Evolutionary conservation across 2,888 invertebrate genomes (phyloP), one percentile per base, ranked within the genome.

Genomic region (Ormyrus pomaceus): DNA sequence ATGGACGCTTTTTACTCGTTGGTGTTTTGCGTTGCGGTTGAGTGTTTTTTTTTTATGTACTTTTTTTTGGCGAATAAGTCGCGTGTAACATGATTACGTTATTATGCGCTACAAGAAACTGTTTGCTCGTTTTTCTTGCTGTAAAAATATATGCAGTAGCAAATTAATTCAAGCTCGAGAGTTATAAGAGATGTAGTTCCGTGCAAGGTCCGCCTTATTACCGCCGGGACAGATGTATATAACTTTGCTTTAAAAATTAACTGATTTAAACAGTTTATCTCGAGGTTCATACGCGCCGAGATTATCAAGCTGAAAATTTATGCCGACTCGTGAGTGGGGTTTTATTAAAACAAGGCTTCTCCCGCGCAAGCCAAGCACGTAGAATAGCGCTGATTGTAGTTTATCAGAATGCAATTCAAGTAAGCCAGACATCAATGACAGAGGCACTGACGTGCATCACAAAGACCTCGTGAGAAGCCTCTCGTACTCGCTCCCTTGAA

Each of bases 321-420:
- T 64, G 64, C 13, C 13, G 10, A n/a, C 34, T 70, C 77, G 77
- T 77, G 77, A 77, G 64, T 2, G 19, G 70, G 70, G 53, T 70
- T 75, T 77, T 46, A 51, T 53, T 48, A 64, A 77, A 64, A 13
- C 64, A 4, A 61, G 19, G 10, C 7, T 66, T 55, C 13, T 19
- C 19, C 50, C 46, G 46, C 13, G 34, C 46, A 48, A 19, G 56
- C 34, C 34, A 13, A 48, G 64, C 48, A 46, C 46, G 10, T 6
- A 68, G n/a, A 55, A 59, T 45, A 64, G 55, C 65, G 48, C 51
- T 51, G 53, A 68, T 74, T 74, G 45, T 13, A 5, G n/a, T 4
- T 13, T 51, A 66, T 70, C 9, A 48, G 46, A 62, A 62, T 66
- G 71, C 59, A 0, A 34, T 48, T 6, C 58, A 11, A 45, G 70